Base-by-base conservation (phyloP, 2,888 invertebrate species). In the Serripes groenlandicus region DNA sequence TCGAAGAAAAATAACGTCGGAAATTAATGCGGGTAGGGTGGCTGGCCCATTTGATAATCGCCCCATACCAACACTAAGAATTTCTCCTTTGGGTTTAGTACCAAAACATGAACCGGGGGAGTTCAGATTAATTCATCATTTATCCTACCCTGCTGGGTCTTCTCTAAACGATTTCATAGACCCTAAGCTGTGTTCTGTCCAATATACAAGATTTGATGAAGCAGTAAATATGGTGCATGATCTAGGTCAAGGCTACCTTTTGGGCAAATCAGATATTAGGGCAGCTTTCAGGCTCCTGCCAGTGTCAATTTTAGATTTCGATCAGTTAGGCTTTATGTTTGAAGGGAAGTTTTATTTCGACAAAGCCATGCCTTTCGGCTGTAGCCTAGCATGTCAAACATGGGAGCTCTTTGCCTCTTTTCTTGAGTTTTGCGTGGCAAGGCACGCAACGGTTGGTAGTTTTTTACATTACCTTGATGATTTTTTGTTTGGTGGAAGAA, bases 391-490 rank as follows among this genome's bases (percentile, higher is more conserved):
- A 26, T 82, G 78, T 37, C 69, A 37, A 32, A 34, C 49, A 1
- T 82, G 68, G 34, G 52, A 82, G 2, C 23, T 35, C 21, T 78
- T 81, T 71, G 30, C 78, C 1, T 9, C 28, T 34, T 82, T 75
- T 37, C 32, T 82, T 1, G 75, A 62, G 34, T 68, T 23, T 37
- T 5, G 18, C 30, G 60, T 80, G 0, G 66, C 32, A 35, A 2
- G 30, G 15, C 52, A 70, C 21, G 15, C 66, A 2, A 11, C 9
- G 5, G 5, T 18, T 23, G n/a, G 28, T 0, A 66, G 64, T 23
- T 26, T 82, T 5, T 15, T 77, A 9, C 81, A 78, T 37, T 78
- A 82, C 30, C n/a, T 82, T 2, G 81, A 82, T 66, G 78, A 82
- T 49, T 82, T 80, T 30, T 26, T 82, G 5, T 60, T 69, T n/a